Evolutionary conservation across 2,797 vertebrate species (phyloP).

Genomic region (Enteromius argenteus): DNA sequence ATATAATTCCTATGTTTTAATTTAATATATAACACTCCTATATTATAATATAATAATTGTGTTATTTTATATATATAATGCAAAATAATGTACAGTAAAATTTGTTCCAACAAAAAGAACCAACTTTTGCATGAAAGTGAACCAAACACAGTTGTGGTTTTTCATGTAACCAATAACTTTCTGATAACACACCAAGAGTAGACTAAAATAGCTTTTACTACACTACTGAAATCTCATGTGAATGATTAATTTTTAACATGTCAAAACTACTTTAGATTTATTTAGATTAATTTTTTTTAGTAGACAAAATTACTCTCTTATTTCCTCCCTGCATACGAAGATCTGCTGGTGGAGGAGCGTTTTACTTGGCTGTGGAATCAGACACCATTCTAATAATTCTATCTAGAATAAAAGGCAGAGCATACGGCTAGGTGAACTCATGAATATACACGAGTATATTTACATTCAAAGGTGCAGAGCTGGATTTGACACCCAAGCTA

Average conservation of each 20-base stretch:
- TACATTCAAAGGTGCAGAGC: constrained; percentile 34
- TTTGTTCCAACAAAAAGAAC: background rate
- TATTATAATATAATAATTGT: too few relatives aligned
- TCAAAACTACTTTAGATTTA: background rate
- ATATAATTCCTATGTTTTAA: background rate
- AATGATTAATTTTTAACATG: background rate
- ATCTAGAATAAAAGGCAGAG: constrained; percentile 14
- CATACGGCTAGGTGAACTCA: constrained; percentile 31
- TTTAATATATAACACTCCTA: too few relatives aligned
- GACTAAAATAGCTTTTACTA: background rate
- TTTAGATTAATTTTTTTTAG: background rate
- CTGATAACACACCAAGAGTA: background rate
- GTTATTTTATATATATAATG: too few relatives aligned
- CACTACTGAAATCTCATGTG: background rate
- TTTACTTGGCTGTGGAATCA: constrained; percentile 19
- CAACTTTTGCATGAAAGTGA: background rate
- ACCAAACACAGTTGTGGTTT: background rate
- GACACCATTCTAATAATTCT: constrained; percentile 11
- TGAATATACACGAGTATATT: constrained; percentile 41
- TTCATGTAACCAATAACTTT: background rate
- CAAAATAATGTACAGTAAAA: background rate
- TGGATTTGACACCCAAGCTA: constrained; percentile 19
- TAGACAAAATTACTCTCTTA: background rate
- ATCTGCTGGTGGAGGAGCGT: constrained; percentile 9
- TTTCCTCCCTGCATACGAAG: constrained; percentile 1